Evolutionary conservation across 2,888 invertebrate genomes (phyloP), one percentile per base, ranked within the genome.

Genomic region (Seladonia tumulorum): DNA sequence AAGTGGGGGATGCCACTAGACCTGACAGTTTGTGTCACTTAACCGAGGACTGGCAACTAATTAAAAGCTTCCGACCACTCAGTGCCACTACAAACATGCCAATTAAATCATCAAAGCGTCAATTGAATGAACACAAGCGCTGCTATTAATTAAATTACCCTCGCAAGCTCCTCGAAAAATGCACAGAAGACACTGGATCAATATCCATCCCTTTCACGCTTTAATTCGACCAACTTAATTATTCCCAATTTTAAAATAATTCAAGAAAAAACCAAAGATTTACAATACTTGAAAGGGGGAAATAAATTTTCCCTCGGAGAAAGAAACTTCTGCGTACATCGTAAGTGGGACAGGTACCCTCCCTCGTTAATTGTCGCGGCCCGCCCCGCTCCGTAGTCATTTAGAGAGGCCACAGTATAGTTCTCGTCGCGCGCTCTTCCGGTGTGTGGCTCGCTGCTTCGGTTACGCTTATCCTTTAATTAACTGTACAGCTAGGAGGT

Each of bases 401-500:
- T 39, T 22, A 35, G 8, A 39, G 35, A 12, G 68, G 12, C 68
- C 39, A 22, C 22, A 68, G 1, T 12, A 8, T 18, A 35, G 39
- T 68, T 12, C 42, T 42, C 68, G 22, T 39, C 39, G 12, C 39
- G n/a, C 68, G 68, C 42, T 68, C 68, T 68, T 22, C 5, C 42
- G 68, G 76, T 68, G 18, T 68, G 18, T 53, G 8, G n/a, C 45
- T 39, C 29, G 68, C 5, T 53, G 74, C 53, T 70, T 63, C 25
- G 35, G 70, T 63, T 79, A n/a, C 42, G 72, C 63, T 74, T 74
- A 42, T 57, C 16, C 60, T 49, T 73, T 60, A 49, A 25, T 35
- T 73, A 63, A n/a, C 70, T 76, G 49, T 71, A 83, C 82, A 63
- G 76, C 49, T 72, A 76, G 16, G 72, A 71, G 29, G 60, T 66